Evolutionary conservation across 2,113 vertebrate genomes (phyloP), one percentile per base, ranked within the genome.

Genomic region (Plestiodon gilberti): DNA sequence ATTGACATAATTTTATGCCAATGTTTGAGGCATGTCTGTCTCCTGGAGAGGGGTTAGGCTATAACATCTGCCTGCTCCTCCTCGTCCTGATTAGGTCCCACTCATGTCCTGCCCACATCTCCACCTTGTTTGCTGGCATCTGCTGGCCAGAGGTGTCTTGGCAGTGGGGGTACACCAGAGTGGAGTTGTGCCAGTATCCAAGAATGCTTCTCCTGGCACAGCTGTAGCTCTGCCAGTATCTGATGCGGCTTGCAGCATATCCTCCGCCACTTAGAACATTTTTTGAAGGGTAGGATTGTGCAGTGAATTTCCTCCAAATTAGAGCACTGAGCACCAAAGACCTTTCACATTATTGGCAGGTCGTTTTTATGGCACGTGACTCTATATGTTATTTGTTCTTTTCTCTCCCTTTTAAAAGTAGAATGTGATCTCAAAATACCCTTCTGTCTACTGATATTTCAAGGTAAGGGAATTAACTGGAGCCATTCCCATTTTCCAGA

Each of bases 391-490:
- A 62, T 75, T 96, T 91, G 28, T 77, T 94, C 87, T 83, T 86
- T 87, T 94, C 92, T 93, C 89, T 78, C 64, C 35, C 25, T 43
- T 81, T 81, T 65, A 81, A 81, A 87, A 94, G 87, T 75, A 87
- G 89, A 35, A 87, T 89, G 91, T 86, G 83, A 90, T 94, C 93
- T 96, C 88, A 91, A 92, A 95, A 95, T 96, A 91, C 79, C 84
- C 94, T 95, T 76, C 33, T 91, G 91, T 95, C 93, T 95, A 91
- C 88, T 95, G 95, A 93, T 94, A 93, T 94, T 96, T 95, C 91
- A 95, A 96, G 96, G 96, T 97, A 96, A 93, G 93, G 91, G 89
- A 96, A 95, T 94, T 95, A 90, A 88, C 88, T 96, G 96, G 96
- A 96, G 93, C 74, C 35, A 78, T 94, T 96, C 95, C 95, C 93